phyloP scores from a whole-genome alignment of 2,113 vertebrate genomes.

The Gopherus flavomarginatus region DNA sequence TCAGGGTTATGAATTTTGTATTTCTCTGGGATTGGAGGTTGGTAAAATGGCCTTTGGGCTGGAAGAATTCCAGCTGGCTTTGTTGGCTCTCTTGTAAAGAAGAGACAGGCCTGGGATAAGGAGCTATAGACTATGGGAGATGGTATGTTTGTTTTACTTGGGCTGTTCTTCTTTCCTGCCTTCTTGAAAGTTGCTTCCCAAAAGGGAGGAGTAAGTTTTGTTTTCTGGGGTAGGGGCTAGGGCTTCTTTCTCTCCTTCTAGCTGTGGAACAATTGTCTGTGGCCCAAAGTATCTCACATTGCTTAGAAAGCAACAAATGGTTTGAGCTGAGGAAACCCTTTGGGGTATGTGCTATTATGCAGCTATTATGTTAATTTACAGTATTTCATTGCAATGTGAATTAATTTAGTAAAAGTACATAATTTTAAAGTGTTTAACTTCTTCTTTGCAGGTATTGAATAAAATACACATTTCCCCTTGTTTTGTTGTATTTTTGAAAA shows the following conservation, averaged over 20 bases:
- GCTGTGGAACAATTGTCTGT: neutral
- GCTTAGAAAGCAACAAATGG: neutral
- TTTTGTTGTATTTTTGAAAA: conserved; percentile 56
- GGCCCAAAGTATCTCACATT: neutral
- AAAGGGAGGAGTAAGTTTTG: neutral
- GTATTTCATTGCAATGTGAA: neutral
- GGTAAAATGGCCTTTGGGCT: neutral
- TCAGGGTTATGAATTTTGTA: neutral
- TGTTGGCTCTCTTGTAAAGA: neutral
- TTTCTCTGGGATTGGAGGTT: neutral
- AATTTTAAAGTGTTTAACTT: conserved; percentile 75
- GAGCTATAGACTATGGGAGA: neutral
- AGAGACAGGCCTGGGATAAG: neutral
- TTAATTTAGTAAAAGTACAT: conserved; percentile 12
- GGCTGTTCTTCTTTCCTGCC: neutral
- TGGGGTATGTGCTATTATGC: neutral
- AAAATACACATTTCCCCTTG: neutral
- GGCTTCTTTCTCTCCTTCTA: neutral
- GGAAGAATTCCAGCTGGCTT: neutral
- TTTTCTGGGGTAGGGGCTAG: neutral
- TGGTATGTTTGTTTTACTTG: neutral
- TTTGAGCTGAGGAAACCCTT: neutral
- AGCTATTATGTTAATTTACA: neutral
- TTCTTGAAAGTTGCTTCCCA: neutral
- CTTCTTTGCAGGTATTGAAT: conserved; percentile 80